Evolutionary conservation across 37 sponge, comb jelly and placozoan species (phyloP).

Genomic region (Ianthella basta): DNA sequence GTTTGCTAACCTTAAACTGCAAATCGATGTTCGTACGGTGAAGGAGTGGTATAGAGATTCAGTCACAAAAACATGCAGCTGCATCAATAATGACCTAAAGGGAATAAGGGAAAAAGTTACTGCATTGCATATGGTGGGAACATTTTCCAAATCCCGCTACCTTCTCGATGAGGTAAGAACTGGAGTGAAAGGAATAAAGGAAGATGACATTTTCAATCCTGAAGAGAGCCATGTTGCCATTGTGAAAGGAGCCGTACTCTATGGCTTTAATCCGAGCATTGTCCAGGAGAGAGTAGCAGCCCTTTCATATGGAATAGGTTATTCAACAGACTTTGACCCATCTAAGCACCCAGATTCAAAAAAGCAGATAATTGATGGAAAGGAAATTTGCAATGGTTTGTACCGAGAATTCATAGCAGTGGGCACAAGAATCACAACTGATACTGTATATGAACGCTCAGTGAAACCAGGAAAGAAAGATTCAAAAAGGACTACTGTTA

Average conservation of each 20-base stretch:
- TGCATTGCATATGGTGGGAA: slow-evolving; percentile 27
- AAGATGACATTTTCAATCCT: not conserved
- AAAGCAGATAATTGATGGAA: not conserved
- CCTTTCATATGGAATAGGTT: slow-evolving; percentile 11
- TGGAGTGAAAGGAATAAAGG: not conserved
- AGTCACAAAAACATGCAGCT: not conserved
- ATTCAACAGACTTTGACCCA: not conserved
- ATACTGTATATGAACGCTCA: too few relatives aligned
- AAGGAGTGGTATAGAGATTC: not conserved
- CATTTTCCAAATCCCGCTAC: not conserved
- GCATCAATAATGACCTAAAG: not conserved
- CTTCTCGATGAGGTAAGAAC: not conserved
- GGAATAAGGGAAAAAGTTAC: not conserved
- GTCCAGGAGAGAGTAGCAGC: slow-evolving; percentile 3
- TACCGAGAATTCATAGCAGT: too few relatives aligned
- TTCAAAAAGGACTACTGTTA: too few relatives aligned
- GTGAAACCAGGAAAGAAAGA: too few relatives aligned
- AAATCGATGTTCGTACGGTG: not conserved
- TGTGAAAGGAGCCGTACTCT: slow-evolving; percentile 19
- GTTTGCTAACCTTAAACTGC: not conserved
- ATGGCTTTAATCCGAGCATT: slow-evolving; percentile 21
- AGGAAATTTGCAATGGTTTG: too few relatives aligned
- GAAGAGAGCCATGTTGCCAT: slow-evolving; percentile 8
- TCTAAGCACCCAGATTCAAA: not conserved
- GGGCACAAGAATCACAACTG: too few relatives aligned